Conservation (phyloP, 2,797 vertebrate genomes). For the Erpetoichthys calabaricus region DNA sequence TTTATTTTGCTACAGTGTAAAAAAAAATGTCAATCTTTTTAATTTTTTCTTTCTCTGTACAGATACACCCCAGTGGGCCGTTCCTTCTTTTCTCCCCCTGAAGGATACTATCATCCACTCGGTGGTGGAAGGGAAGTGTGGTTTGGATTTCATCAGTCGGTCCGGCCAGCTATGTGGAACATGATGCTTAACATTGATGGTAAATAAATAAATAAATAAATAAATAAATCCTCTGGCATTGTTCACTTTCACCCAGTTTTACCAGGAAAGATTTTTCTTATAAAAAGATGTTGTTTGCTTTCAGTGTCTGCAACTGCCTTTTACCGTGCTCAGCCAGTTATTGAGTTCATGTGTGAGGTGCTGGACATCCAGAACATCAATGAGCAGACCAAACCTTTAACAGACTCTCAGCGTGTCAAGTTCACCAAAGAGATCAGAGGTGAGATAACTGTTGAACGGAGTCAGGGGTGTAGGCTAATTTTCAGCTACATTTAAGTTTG, state of each 20-base stretch:
- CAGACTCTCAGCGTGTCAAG: constrained; percentile 93
- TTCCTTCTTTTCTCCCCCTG: constrained; percentile 93
- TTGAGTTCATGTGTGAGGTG: constrained; percentile 98
- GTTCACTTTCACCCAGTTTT: too few relatives aligned
- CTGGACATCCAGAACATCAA: constrained; percentile 96
- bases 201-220: constrained; percentile 28
- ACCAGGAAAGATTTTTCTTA: too few relatives aligned
- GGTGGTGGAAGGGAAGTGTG: constrained; percentile 88
- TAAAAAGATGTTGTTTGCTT: neutral
- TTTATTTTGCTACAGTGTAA: too few relatives aligned
- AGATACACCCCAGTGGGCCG: constrained; percentile 96
- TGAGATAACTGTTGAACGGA: constrained; percentile 25
- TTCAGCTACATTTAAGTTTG: neutral
- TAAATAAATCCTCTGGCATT: constrained; percentile 1
- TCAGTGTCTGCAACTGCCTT: constrained; percentile 95
- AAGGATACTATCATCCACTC: constrained; percentile 91
- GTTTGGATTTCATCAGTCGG: constrained; percentile 94
- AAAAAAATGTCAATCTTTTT: neutral
- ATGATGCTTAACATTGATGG: constrained; percentile 99
- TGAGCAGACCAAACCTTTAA: constrained; percentile 93
- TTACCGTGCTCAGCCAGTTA: constrained; percentile 94
- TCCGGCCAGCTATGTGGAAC: constrained; percentile 94
- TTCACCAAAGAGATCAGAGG: constrained; percentile 99
- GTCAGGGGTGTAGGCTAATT: neutral
- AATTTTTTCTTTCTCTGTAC: neutral